Evolutionary conservation across 2,113 vertebrate genomes (phyloP).

Genomic region (Melanostigma gelatinosum): DNA sequence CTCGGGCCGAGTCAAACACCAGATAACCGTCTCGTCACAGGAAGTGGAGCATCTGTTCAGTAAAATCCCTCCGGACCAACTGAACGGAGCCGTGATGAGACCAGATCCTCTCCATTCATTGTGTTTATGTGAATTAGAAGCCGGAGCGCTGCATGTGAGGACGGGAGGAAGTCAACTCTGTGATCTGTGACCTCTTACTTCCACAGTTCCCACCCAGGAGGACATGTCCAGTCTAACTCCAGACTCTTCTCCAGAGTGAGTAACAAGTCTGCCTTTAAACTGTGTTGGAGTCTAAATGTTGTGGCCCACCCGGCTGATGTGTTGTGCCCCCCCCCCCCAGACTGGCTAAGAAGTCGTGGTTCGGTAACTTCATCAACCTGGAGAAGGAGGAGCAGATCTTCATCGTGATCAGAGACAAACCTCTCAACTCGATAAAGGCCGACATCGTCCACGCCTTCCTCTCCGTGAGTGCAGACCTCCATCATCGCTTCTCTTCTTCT

Average conservation of each 20-base stretch:
- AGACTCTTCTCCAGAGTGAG: conserved; percentile 99
- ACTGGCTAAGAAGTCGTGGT: conserved; percentile 99
- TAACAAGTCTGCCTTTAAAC: not conserved
- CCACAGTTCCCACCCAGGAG: conserved; percentile 95
- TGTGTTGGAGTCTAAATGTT: too few species aligned
- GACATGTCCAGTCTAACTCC: conserved; percentile 99
- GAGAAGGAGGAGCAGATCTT: conserved; percentile 99
- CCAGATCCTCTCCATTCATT: not conserved
- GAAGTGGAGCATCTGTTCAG: not conserved
- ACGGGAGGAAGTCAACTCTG: not conserved
- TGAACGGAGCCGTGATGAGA: not conserved
- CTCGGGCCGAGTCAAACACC: not conserved
- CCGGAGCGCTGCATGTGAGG: too few species aligned
- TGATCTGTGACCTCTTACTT: conserved; percentile 48
- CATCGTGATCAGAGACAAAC: conserved; percentile 97
- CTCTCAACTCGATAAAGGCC: conserved; percentile 97
- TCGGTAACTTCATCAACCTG: conserved; percentile 97
- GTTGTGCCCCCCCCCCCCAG: conserved; percentile 67
- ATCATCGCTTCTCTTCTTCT: not conserved
- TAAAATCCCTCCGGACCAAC: not conserved
- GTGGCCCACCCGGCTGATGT: too few species aligned
- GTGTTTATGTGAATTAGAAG: not conserved
- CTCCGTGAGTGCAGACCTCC: conserved; percentile 84
- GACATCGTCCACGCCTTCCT: conserved; percentile 99
- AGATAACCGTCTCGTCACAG: conserved; percentile 38